phyloP scores from a whole-genome alignment of 1,140 invertebrate genomes.

The Trypoxylus dichotomus region DNA sequence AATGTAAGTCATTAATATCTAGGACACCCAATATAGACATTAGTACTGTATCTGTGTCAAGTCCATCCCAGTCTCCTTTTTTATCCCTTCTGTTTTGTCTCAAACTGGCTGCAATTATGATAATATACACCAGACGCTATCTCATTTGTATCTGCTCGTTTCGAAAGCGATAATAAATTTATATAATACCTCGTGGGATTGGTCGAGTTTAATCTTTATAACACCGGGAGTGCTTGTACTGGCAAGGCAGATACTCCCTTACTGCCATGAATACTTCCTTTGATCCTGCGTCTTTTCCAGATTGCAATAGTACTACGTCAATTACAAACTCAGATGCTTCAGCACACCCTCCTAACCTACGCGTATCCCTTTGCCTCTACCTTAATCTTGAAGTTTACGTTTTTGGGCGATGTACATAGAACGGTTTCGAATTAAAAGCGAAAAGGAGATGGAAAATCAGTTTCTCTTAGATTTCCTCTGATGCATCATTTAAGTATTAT shows the following conservation, averaged over 20 bases:
- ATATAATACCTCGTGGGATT: conserved; percentile 2
- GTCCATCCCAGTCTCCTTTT: background rate
- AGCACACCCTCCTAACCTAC: background rate
- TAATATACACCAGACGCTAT: background rate
- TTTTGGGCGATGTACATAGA: background rate
- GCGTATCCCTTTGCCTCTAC: background rate
- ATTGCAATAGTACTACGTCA: background rate
- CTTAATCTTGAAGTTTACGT: conserved; percentile 2
- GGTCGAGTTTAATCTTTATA: background rate
- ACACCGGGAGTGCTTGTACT: background rate
- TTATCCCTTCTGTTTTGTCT: background rate
- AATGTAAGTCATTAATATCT: too few species aligned
- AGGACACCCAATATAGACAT: too few species aligned
- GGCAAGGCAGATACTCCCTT: background rate
- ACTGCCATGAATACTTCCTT: background rate
- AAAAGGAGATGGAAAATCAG: too few species aligned
- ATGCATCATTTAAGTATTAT: too few species aligned
- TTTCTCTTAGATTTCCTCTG: too few species aligned
- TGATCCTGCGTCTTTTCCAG: background rate
- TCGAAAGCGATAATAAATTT: conserved; percentile 7
- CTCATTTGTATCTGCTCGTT: background rate
- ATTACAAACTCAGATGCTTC: background rate
- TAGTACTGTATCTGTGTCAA: too few species aligned
- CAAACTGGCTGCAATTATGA: background rate
- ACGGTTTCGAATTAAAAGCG: too few species aligned